Evolutionary conservation across 2,113 vertebrate genomes (phyloP).

Genomic region (Boleophthalmus pectinirostris): DNA sequence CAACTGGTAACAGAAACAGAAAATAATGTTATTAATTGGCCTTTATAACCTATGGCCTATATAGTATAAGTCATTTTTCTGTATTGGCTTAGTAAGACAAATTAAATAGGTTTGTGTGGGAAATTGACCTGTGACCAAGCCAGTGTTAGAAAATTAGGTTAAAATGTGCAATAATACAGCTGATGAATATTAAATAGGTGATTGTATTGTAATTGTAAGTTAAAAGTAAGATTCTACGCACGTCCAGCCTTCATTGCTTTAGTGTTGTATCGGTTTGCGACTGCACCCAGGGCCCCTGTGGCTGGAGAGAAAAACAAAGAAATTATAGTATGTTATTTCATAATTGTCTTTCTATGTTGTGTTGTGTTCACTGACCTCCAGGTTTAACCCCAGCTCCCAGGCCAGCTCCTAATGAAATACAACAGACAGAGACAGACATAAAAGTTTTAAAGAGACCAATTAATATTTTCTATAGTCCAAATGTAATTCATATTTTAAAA

Average conservation of each 20-base stretch:
- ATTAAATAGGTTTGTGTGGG: too few species aligned
- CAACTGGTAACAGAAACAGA: constrained; percentile 36
- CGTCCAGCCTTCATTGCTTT: constrained; percentile 69
- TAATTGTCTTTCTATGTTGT: neutral
- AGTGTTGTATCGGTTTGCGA: constrained; percentile 61
- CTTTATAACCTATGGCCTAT: too few species aligned
- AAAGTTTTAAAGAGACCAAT: neutral
- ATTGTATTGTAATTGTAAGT: too few species aligned
- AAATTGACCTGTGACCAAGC: too few species aligned
- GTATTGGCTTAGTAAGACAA: too few species aligned
- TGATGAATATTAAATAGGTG: too few species aligned
- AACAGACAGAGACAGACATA: neutral
- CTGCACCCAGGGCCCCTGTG: constrained; percentile 58
- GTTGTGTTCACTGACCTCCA: constrained; percentile 51
- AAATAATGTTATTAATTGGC: too few species aligned
- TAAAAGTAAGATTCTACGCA: constrained; percentile 25
- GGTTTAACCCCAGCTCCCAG: constrained; percentile 58
- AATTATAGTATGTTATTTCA: neutral
- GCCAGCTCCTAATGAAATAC: constrained; percentile 39
- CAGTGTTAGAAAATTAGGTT: too few species aligned
- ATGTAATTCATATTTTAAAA: neutral
- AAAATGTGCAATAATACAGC: too few species aligned
- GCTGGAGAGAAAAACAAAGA: constrained; percentile 20
- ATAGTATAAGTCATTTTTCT: too few species aligned
- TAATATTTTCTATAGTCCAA: neutral